Evolutionary conservation across 1,140 invertebrate genomes (phyloP).

Genomic region (Yoshiicerus persimilis): DNA sequence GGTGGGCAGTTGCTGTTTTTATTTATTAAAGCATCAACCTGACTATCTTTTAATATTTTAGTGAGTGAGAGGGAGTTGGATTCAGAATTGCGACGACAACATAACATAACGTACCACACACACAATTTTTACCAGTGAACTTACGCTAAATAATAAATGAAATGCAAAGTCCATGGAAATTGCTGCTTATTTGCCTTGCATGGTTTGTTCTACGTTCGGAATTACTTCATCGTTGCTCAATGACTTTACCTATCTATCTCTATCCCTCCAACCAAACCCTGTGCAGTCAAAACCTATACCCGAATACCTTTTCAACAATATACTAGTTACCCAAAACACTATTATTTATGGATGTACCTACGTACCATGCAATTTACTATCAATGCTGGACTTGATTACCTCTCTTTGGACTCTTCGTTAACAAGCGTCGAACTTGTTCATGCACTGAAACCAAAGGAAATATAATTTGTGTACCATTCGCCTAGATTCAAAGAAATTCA

Average conservation of each 20-base stretch:
- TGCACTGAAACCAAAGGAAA: background rate
- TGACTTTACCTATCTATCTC: background rate
- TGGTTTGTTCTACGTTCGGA: background rate
- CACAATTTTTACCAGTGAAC: background rate
- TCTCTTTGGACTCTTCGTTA: background rate
- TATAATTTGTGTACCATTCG: background rate
- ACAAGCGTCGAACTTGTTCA: background rate
- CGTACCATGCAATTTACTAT: background rate
- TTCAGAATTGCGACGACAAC: background rate
- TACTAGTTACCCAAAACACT: no score
- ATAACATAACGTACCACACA: background rate
- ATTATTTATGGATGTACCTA: no score
- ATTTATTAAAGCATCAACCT: background rate
- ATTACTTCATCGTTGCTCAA: background rate
- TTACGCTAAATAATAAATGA: background rate
- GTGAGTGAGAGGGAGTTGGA: background rate
- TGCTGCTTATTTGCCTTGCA: background rate
- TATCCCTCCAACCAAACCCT: no score
- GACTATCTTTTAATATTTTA: background rate
- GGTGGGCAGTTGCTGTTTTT: background rate
- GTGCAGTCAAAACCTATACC: no score
- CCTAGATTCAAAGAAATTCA: background rate
- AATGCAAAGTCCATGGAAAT: background rate
- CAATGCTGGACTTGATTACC: background rate
- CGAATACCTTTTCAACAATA: no score